These are phyloP conservation scores for Alsophila aescularia DNA, from an alignment of 2,888 invertebrate species.

Conservation along the genomic window DNA sequence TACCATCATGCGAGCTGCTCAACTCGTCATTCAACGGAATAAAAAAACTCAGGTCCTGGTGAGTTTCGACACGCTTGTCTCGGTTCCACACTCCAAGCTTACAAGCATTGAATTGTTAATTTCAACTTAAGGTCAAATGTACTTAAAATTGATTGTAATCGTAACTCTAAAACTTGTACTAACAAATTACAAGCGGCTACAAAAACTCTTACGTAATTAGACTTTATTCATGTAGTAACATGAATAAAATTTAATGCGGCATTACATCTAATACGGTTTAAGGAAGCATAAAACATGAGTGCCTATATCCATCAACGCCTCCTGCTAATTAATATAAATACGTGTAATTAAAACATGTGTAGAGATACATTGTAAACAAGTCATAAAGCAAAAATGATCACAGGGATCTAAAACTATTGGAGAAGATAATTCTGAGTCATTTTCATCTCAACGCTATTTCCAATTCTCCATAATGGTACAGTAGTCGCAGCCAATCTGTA, in stretches of 20 bases:
- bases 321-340: slow-evolving; percentile 28
- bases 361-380: background rate
- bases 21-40: background rate
- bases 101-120: slow-evolving; percentile 50
- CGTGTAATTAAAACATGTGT: slow-evolving; percentile 27
- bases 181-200: slow-evolving; percentile 56
- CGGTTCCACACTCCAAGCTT: slow-evolving; percentile 15
- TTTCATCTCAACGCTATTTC: too few relatives aligned
- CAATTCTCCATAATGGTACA: too few relatives aligned
- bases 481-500: too few relatives aligned
- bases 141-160: slow-evolving; percentile 57
- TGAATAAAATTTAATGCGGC: slow-evolving; percentile 38
- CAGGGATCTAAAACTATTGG: background rate
- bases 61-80: slow-evolving; percentile 2
- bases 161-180: slow-evolving; percentile 53
- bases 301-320: slow-evolving; percentile 45
- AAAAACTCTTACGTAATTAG: slow-evolving; percentile 50
- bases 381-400: background rate
- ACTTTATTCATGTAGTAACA: slow-evolving; percentile 49
- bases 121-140: slow-evolving; percentile 55
- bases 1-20: too few relatives aligned
- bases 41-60: background rate
- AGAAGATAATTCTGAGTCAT: background rate
- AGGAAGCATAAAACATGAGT: slow-evolving; percentile 47
- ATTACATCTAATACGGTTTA: slow-evolving; percentile 43